These are phyloP conservation scores for Colinus virginianus DNA, from an alignment of 2,113 vertebrate species.

Conservation along the genomic window DNA sequence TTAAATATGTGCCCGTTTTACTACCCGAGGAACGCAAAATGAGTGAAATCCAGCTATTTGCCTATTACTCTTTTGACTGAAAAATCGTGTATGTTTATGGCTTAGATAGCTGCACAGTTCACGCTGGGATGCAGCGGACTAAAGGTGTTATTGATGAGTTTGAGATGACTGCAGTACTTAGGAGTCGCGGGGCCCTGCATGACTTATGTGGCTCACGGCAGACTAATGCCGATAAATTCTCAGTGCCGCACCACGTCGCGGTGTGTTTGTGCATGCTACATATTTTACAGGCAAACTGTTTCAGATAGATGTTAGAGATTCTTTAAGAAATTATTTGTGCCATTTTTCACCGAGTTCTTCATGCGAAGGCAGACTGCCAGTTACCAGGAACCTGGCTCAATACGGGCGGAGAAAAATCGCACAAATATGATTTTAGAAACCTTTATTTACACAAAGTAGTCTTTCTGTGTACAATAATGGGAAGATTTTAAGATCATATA, in stretches of 20 bases:
- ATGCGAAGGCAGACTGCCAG: neutral
- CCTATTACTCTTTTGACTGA: constrained; percentile 51
- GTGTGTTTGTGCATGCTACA: neutral
- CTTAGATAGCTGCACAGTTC: neutral
- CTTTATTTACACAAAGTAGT: neutral
- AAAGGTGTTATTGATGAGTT: constrained; percentile 25
- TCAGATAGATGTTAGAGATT: constrained; percentile 13
- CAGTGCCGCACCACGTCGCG: accelerated
- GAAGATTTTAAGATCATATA: neutral
- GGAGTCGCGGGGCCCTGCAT: neutral
- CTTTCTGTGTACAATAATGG: neutral
- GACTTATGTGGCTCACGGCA: constrained; percentile 46
- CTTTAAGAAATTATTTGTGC: neutral
- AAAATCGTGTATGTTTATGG: constrained; percentile 10
- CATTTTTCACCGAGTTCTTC: neutral
- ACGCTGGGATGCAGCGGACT: neutral
- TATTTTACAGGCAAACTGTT: constrained; percentile 47
- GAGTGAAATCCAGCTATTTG: constrained; percentile 55
- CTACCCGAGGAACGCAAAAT: constrained; percentile 54
- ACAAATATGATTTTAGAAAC: neutral
- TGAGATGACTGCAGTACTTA: neutral
- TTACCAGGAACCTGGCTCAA: neutral
- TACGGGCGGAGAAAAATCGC: neutral
- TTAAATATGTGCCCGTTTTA: constrained; percentile 53
- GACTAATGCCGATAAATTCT: constrained; percentile 17